These are phyloP conservation scores for Bryconaethiops microstoma DNA, from an alignment of 2,797 vertebrate genomes.

Conservation along the genomic window DNA sequence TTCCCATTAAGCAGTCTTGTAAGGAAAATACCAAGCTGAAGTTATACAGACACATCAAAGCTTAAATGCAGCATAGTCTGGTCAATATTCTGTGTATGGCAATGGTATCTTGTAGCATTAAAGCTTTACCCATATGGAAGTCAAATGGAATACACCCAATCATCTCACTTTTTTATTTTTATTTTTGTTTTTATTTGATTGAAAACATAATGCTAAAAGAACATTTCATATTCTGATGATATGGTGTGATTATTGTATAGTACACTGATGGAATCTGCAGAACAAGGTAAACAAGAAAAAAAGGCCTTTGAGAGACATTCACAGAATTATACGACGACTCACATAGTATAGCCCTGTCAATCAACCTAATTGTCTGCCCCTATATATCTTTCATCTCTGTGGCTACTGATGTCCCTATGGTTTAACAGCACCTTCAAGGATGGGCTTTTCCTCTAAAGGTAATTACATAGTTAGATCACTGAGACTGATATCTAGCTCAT, in stretches of 20 bases:
- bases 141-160: not conserved
- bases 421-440: slow-evolving; percentile 68
- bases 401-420: slow-evolving; percentile 70
- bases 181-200: not conserved
- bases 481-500: slow-evolving; percentile 63
- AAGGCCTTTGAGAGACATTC: slow-evolving; percentile 42
- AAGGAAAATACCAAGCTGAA: not conserved
- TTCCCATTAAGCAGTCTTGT: not conserved
- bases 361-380: slow-evolving; percentile 58
- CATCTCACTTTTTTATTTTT: not conserved
- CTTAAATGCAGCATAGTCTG: not conserved
- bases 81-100: not conserved
- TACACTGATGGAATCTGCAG: slow-evolving; percentile 6
- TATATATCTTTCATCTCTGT: slow-evolving; percentile 71
- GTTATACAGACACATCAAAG: not conserved
- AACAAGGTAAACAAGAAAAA: slow-evolving; percentile 21
- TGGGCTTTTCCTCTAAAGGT: slow-evolving; percentile 73
- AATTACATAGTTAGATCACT: slow-evolving; percentile 72
- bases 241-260: slow-evolving; percentile 1
- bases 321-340: slow-evolving; percentile 61
- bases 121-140: not conserved
- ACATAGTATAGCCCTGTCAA: slow-evolving; percentile 66
- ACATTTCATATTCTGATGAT: not conserved
- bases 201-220: not conserved
- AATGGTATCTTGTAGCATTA: not conserved